Percentiles rank a stretch among this genome's conserved stretches.
Conservation (phyloP, 1,140 invertebrate species). For the Bombus breviceps region DNA sequence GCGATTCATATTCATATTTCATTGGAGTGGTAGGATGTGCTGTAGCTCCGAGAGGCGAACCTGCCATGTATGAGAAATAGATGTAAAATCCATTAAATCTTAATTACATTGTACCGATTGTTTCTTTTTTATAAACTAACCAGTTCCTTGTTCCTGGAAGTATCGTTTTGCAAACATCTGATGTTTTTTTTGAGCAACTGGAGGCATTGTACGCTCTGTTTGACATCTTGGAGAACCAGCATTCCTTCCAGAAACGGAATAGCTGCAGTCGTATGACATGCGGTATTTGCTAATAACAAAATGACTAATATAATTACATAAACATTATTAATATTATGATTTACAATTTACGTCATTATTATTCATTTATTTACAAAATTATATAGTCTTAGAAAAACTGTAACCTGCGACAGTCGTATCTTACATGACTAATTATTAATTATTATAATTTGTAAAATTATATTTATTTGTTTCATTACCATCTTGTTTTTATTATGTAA, state of each 20-base stretch:
- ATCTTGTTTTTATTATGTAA: too few species aligned
- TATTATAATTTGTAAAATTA: too few species aligned
- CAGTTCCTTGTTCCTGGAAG: conserved; percentile 85
- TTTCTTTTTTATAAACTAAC: conserved; percentile 46
- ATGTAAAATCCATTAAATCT: not conserved
- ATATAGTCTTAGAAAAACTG: too few species aligned
- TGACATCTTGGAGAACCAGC: conserved; percentile 75
- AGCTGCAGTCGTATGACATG: conserved; percentile 90
- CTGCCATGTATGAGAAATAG: conserved; percentile 42
- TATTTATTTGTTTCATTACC: too few species aligned
- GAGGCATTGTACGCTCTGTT: conserved; percentile 82
- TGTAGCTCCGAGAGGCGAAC: conserved; percentile 75
- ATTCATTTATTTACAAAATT: too few species aligned
- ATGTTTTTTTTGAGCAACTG: conserved; percentile 95
- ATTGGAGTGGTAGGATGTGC: conserved; percentile 83
- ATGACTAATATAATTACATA: not conserved
- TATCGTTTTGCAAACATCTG: conserved; percentile 95
- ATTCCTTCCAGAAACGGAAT: conserved; percentile 80
- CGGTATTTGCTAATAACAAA: conserved; percentile 86
- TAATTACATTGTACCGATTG: too few species aligned
- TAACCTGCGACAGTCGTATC: too few species aligned
- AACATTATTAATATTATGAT: not conserved
- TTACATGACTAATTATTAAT: too few species aligned
- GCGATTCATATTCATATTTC: conserved; percentile 86
- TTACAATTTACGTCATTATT: too few species aligned